Evolutionary conservation across 2,888 invertebrate species (phyloP).

Genomic region (Neoascia interrupta): DNA sequence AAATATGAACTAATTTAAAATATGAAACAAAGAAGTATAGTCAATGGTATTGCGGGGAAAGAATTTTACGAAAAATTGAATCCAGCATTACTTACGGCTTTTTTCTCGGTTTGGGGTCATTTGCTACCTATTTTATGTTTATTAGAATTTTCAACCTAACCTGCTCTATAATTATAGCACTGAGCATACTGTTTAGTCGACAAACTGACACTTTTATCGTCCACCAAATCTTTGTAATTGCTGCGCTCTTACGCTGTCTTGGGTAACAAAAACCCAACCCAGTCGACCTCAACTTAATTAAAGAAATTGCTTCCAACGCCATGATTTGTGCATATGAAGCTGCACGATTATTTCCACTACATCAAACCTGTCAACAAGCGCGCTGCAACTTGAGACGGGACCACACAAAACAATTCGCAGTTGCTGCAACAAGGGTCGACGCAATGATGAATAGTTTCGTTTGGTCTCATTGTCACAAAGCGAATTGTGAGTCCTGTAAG

Average conservation of each 20-base stretch:
- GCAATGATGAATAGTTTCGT: conserved; percentile 52
- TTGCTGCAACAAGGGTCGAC: background rate
- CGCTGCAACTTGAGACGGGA: conserved; percentile 50
- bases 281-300: conserved; percentile 66
- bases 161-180: no score
- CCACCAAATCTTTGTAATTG: conserved; percentile 24
- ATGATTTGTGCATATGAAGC: conserved; percentile 63
- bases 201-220: conserved; percentile 27
- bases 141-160: background rate
- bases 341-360: conserved; percentile 67
- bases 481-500: conserved; percentile 45
- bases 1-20: no score
- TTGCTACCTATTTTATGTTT: no score
- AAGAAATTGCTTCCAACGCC: conserved; percentile 58
- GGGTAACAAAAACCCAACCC: background rate
- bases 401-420: conserved; percentile 8
- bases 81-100: no score
- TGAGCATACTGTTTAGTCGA: background rate
- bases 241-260: no score
- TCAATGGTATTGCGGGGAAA: no score
- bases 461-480: conserved; percentile 49
- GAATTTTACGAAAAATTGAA: no score
- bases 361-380: conserved; percentile 68
- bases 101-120: no score
- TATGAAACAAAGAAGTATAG: no score